A percentile compares a stretch with the other conserved stretches of the same genome.
These are phyloP conservation scores for Homarus americanus DNA, from an alignment of 1,140 invertebrate species.

Conservation along the genomic window DNA sequence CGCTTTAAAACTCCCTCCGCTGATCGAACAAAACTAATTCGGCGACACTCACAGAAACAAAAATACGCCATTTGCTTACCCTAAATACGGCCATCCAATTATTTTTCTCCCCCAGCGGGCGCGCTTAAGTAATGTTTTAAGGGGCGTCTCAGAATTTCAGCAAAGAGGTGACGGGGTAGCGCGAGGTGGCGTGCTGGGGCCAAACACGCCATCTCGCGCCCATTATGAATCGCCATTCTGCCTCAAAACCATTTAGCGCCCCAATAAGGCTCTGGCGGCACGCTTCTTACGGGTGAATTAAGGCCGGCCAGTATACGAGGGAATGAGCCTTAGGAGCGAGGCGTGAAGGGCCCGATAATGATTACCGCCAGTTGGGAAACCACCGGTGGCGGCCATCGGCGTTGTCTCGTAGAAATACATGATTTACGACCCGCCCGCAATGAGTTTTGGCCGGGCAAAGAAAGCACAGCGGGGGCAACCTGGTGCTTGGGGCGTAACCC, in stretches of 20 bases:
- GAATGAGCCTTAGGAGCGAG: conserved; percentile 69
- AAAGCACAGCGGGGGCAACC: conserved; percentile 65
- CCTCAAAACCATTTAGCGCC: conserved; percentile 69
- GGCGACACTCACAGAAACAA: background rate
- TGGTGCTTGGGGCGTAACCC: conserved; percentile 21
- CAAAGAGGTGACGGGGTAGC: background rate
- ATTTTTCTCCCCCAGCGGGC: conserved; percentile 14
- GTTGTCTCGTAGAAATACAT: conserved; percentile 75
- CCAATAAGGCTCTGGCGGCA: conserved; percentile 63
- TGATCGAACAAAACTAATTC: background rate
- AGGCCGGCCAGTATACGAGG: background rate
- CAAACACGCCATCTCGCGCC: conserved; percentile 61
- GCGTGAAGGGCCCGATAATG: conserved; percentile 74
- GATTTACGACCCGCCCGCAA: conserved; percentile 73
- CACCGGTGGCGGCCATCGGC: conserved; percentile 70
- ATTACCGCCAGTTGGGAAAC: conserved; percentile 75
- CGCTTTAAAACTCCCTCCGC: background rate
- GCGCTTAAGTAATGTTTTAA: conserved; percentile 42
- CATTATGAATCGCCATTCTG: conserved; percentile 71
- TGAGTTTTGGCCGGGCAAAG: conserved; percentile 75
- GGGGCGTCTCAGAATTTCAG: conserved; percentile 38
- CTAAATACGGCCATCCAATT: conserved; percentile 55
- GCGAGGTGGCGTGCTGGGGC: conserved; percentile 44
- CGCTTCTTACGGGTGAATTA: conserved; percentile 47
- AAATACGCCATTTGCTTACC: background rate